Conservation (phyloP, 2,113 vertebrate genomes). For the Orcinus orca region DNA sequence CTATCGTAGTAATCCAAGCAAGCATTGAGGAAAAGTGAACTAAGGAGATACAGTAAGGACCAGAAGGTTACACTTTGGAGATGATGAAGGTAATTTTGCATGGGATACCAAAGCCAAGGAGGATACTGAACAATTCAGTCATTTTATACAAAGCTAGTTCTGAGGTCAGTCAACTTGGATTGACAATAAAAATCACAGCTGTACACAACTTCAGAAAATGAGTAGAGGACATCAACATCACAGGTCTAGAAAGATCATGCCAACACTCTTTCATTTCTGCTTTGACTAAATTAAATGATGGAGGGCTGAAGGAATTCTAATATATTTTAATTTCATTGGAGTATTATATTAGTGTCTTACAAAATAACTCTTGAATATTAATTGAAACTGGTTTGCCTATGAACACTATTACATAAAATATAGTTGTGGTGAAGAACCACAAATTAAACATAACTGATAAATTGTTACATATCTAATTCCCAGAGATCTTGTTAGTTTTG, state of each 20-base stretch:
- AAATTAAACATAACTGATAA: background rate
- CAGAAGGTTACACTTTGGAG: background rate
- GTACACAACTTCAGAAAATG: background rate
- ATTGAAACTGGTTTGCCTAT: background rate
- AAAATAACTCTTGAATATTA: constrained; percentile 10
- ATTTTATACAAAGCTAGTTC: background rate
- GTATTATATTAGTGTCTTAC: background rate
- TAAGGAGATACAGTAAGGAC: background rate
- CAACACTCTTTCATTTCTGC: background rate
- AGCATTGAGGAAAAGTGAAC: background rate
- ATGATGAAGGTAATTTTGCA: background rate
- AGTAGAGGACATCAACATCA: background rate
- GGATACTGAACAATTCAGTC: background rate
- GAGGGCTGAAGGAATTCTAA: background rate
- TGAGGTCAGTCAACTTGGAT: background rate
- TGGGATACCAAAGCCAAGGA: background rate
- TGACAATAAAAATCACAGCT: background rate
- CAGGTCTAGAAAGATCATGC: background rate
- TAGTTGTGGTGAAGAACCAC: background rate
- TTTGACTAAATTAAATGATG: background rate
- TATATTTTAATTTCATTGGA: background rate
- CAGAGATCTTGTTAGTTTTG: background rate
- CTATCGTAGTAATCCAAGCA: background rate
- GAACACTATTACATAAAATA: background rate
- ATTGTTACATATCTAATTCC: background rate